Base-by-base conservation (phyloP, 2,797 vertebrate species). In the Coccyzus lansbergi region DNA sequence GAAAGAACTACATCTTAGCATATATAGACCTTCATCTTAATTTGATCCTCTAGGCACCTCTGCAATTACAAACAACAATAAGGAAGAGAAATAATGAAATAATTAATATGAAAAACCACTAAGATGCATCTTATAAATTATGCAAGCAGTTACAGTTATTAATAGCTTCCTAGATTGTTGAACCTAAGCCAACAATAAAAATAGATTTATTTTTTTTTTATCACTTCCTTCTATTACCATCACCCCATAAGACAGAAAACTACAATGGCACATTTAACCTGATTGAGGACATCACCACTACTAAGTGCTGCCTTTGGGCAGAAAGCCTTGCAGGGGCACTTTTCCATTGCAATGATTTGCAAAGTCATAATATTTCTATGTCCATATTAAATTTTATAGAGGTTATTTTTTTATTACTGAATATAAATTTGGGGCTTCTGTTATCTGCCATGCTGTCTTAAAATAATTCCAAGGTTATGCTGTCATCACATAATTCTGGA, bases 401-500 rank as follows among this genome's bases (percentile, higher is more conserved):
- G 56, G 38, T 42, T 63, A 48, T 75, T 90, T 91, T 94, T 95
- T 93, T 83, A 96, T 77, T 80, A n/a, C 42, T 60, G 80, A 80
- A 74, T 86, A 81, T 94, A 93, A 92, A 87, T 93, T 48, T 48
- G 46, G 51, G 53, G 26, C 31, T 69, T 93, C 58, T 92, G 53
- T 92, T 95, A 82, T 65, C 46, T 69, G 72, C 53, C 68, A 83
- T 1, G 2, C 26, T 31, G 8, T 55, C 71, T 94, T 79, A 90
- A 94, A 92, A 75, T 87, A 93, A 81, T 93, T 94, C 71, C 93
- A 95, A 94, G 90, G 95, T 95, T 96, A 91, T 75, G 42, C n/a
- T 92, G 75, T 91, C 90, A 94, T 72, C 17, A 0, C 40, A 38
- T 86, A 88, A 64, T 68, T 81, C 83, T 33, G 83, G 75, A 85